Percentiles rank a stretch among this genome's conserved stretches.
Conservation (phyloP, 2,888 invertebrate genomes). For the Machimus atricapillus region DNA sequence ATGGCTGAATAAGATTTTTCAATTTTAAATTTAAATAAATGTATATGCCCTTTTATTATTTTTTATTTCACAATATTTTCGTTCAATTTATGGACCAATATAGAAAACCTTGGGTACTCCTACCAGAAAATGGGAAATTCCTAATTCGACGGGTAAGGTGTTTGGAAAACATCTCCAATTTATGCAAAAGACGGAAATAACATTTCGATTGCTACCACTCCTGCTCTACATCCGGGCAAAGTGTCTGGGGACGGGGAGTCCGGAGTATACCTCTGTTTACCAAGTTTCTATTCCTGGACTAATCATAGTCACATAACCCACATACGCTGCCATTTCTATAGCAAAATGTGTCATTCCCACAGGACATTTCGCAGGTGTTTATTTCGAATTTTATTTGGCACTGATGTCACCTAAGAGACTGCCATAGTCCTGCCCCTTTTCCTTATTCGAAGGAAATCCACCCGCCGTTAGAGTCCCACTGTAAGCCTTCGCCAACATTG, state of each 20-base stretch:
- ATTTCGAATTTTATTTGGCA: not conserved
- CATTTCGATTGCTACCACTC: not conserved
- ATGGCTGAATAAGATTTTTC: no score
- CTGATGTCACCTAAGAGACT: not conserved
- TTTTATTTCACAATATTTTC: not conserved
- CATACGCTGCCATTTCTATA: not conserved
- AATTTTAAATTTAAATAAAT: no score
- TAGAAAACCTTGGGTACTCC: not conserved
- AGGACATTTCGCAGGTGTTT: not conserved
- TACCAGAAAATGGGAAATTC: not conserved
- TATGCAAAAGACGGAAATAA: not conserved
- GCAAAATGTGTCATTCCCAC: not conserved
- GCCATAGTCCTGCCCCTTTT: not conserved
- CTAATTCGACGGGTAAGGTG: not conserved
- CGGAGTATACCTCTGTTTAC: not conserved
- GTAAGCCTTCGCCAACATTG: not conserved
- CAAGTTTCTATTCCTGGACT: not conserved
- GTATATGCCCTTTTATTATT: not conserved
- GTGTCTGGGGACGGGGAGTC: not conserved
- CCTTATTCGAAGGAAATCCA: not conserved
- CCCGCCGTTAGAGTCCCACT: not conserved
- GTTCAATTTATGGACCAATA: not conserved
- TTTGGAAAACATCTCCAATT: not conserved
- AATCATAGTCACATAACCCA: not conserved
- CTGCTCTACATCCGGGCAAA: not conserved